Evolutionary conservation across 2,113 vertebrate genomes (phyloP).

Genomic region (Pterocles burchelli): DNA sequence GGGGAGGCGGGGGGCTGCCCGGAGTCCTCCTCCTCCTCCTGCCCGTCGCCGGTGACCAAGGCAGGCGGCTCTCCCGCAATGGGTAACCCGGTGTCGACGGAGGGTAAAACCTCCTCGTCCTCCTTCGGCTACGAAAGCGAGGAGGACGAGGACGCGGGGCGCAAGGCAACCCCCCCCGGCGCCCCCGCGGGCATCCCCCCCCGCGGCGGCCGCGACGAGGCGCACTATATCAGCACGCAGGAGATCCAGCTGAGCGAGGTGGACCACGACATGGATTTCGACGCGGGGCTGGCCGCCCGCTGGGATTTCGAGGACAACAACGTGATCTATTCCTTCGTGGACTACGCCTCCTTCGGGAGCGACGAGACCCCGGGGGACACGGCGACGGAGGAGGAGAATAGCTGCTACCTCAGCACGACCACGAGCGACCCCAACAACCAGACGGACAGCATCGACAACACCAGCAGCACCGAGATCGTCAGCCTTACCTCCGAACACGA

Average conservation of each 20-base stretch:
- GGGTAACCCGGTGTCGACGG: constrained; percentile 17
- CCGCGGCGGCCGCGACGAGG: constrained; percentile 74
- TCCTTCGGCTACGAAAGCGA: constrained; percentile 75
- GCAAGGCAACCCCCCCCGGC: neutral
- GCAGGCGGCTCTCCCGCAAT: neutral
- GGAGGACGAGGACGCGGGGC: constrained; percentile 32
- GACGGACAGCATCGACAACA: constrained; percentile 63
- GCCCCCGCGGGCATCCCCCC: neutral
- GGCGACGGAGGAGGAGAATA: constrained; percentile 71
- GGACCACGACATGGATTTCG: constrained; percentile 87
- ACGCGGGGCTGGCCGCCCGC: constrained; percentile 78
- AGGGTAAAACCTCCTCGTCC: constrained; percentile 57
- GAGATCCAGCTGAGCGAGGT: constrained; percentile 93
- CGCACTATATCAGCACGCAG: constrained; percentile 93
- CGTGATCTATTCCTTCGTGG: constrained; percentile 88
- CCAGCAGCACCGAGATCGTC: constrained; percentile 77
- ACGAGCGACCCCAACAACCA: constrained; percentile 73
- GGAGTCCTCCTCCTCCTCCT: constrained; percentile 52
- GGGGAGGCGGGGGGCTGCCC: neutral
- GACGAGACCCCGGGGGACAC: constrained; percentile 78
- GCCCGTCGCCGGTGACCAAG: constrained; percentile 40
- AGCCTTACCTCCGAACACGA: constrained; percentile 81
- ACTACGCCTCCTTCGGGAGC: constrained; percentile 86
- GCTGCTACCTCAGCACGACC: constrained; percentile 78
- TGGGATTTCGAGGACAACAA: constrained; percentile 90